Evolutionary conservation across 2,113 vertebrate genomes (phyloP), one percentile per base, ranked within the genome.

Genomic region (crab-eating macaque (Macaca fascicularis)): DNA sequence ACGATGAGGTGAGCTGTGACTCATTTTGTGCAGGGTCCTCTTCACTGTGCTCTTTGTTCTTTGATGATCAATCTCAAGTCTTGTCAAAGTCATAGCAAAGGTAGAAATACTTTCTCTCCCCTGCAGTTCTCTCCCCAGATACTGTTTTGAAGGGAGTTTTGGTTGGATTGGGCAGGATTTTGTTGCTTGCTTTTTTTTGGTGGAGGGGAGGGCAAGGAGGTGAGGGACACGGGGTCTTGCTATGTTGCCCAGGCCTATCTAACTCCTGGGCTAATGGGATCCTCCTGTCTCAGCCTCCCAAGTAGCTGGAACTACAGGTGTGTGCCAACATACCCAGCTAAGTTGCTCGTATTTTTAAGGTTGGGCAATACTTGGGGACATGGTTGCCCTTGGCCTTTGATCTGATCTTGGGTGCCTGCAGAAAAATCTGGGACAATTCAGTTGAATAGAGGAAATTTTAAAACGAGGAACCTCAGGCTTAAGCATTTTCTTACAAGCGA

Each of bases 141-240:
- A 12, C 57, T 93, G 86, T 87, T 93, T 96, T 83, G 74, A 92
- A 92, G 50, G 23, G 3, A 59, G 69, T 93, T 96, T 96, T 89
- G 64, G 17, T 69, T 97, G 35, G 2, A 30, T 61, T 59, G 50
- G 72, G 61, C 70, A 79, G 48, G 61, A 35, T 93, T 97, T 64
- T 59, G 11, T 79, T 79, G 38, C 59, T 59, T 5, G 17, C 8
- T 38, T 38, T 38, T n/a, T n/a, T 22, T 23, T 64, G 48, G 48
- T 3, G 23, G 9, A 25, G 8, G 23, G 23, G 67, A 19, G 69
- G 52, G 19, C 52, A 55, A 19, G 52, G 52, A 55, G 6, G 52
- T 19, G 17, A 55, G 35, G 17, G 20, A 72, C 30, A 64, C 0
- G 10, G 70, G n/a, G 8, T 38, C n/a, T 20, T 40, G n/a, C n/a